Evolutionary conservation across 1,140 invertebrate genomes (phyloP).

Genomic region (Aradophagus sp.): DNA sequence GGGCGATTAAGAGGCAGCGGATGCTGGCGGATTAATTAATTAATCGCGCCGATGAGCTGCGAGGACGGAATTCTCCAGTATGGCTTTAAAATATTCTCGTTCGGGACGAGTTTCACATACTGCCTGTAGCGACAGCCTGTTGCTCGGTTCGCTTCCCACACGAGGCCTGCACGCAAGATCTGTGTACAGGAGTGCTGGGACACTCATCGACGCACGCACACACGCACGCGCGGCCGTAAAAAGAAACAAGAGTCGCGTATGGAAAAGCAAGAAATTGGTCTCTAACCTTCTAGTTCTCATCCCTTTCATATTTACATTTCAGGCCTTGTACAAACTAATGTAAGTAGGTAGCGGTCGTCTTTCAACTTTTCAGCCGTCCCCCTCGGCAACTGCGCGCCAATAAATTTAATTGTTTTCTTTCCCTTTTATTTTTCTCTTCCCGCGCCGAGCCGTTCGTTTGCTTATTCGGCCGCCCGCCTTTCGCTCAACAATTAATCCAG

Average conservation of each 20-base stretch:
- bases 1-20: too few species aligned
- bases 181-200: conserved; percentile 35
- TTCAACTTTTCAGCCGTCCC: conserved; percentile 20
- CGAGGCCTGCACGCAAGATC: conserved; percentile 37
- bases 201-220: conserved; percentile 40
- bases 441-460: conserved; percentile 5
- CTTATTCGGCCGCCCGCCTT: background rate
- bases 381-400: conserved; percentile 2
- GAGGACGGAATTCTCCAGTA: conserved; percentile 8
- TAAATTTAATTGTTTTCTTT: conserved; percentile 5
- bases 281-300: conserved; percentile 33
- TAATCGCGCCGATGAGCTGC: too few species aligned
- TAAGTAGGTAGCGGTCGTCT: conserved; percentile 29
- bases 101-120: conserved; percentile 48
- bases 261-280: conserved; percentile 47
- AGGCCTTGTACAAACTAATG: conserved; percentile 31
- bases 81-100: conserved; percentile 25
- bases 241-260: conserved; percentile 43
- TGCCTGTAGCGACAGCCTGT: conserved; percentile 49
- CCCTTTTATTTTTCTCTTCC: too few species aligned
- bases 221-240: conserved; percentile 37
- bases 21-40: too few species aligned
- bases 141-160: conserved; percentile 56
- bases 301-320: conserved; percentile 48
- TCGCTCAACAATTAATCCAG: background rate